Conservation (phyloP, 2,888 invertebrate species). For the Scaptomyza tumidula region DNA sequence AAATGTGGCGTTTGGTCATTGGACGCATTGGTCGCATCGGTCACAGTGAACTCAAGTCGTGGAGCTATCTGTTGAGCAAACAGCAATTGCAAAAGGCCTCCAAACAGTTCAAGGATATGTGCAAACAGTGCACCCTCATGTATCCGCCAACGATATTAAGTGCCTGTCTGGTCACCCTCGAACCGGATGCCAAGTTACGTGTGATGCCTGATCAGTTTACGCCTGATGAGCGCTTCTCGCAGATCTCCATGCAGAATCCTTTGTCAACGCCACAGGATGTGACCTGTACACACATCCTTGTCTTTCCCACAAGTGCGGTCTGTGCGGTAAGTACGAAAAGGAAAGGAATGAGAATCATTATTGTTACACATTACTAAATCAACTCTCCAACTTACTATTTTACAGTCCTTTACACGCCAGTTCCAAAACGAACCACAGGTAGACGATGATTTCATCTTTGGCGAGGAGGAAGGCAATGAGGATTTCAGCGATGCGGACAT, state of each 20-base stretch:
- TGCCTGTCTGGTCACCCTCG: slow-evolving; percentile 98
- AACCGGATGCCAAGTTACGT: slow-evolving; percentile 94
- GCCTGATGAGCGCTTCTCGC: slow-evolving; percentile 96
- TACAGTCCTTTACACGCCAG: slow-evolving; percentile 81
- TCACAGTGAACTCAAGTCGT: slow-evolving; percentile 98
- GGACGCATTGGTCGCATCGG: slow-evolving; percentile 98
- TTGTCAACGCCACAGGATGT: slow-evolving; percentile 98
- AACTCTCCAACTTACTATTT: background rate
- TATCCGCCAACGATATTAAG: slow-evolving; percentile 97
- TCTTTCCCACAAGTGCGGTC: slow-evolving; percentile 98
- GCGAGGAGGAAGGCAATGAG: slow-evolving; percentile 85
- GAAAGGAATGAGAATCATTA: background rate
- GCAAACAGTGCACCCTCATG: slow-evolving; percentile 93
- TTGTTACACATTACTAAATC: too few species aligned
- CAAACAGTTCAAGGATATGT: slow-evolving; percentile 94
- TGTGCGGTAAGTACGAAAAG: slow-evolving; percentile 88
- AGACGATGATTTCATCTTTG: slow-evolving; percentile 88
- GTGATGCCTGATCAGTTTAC: slow-evolving; percentile 98
- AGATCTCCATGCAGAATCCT: slow-evolving; percentile 94
- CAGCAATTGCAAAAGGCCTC: slow-evolving; percentile 95
- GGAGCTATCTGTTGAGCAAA: slow-evolving; percentile 96
- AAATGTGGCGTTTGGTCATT: slow-evolving; percentile 98
- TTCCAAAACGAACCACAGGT: slow-evolving; percentile 83
- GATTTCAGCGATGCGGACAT: slow-evolving; percentile 82
- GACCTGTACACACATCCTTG: slow-evolving; percentile 98